phyloP scores from a whole-genome alignment of 2,888 invertebrate genomes.

The Cantharis rustica region DNA sequence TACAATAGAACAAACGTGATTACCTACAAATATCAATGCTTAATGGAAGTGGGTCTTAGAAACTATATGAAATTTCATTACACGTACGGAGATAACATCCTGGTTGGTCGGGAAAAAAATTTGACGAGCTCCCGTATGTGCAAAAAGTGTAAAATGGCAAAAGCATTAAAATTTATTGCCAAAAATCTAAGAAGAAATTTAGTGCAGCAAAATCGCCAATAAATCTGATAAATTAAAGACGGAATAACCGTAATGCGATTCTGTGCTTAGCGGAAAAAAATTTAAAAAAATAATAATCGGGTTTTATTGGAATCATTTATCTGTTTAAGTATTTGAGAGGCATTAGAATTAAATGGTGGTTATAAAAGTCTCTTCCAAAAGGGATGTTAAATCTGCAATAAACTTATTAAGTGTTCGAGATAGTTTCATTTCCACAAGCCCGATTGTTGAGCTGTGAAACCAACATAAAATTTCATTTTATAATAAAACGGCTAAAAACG shows the following conservation, averaged over 20 bases:
- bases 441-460: not conserved
- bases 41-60: conserved; percentile 6
- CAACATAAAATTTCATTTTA: not conserved
- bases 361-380: not conserved
- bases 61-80: conserved; percentile 10
- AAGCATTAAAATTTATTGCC: not conserved
- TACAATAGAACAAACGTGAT: conserved; percentile 6
- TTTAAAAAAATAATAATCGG: not conserved
- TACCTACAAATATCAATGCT: conserved; percentile 4
- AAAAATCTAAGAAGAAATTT: not conserved
- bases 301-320: not conserved
- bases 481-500: not conserved
- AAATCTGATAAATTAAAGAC: not conserved
- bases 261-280: not conserved
- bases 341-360: not conserved
- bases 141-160: not conserved
- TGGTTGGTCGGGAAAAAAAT: not conserved
- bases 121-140: not conserved
- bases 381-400: not conserved
- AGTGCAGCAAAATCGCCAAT: not conserved
- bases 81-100: conserved; percentile 4
- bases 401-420: not conserved
- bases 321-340: not conserved
- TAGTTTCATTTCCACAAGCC: not conserved
- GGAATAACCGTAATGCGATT: not conserved